Percentiles rank a stretch among this genome's conserved stretches.
These are phyloP conservation scores for Willisornis vidua DNA, from an alignment of 2,113 vertebrate genomes.

Conservation along the genomic window DNA sequence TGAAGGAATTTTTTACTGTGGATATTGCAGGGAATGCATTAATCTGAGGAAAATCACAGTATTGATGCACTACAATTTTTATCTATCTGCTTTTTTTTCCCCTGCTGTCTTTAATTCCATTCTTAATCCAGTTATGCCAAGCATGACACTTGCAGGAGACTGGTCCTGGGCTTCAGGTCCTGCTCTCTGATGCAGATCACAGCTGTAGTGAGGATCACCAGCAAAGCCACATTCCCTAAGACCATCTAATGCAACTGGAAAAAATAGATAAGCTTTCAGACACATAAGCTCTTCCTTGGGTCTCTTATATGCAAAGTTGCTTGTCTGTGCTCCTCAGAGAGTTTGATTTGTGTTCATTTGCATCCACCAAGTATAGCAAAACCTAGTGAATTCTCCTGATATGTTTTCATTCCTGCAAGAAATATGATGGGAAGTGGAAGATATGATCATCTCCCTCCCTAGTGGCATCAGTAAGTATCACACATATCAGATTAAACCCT, in stretches of 20 bases:
- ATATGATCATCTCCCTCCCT: constrained; percentile 28
- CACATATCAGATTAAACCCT: constrained; percentile 61
- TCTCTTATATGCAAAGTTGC: neutral
- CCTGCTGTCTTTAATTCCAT: neutral
- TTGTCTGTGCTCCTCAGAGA: constrained; percentile 6
- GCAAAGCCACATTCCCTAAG: neutral
- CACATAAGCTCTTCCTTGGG: neutral
- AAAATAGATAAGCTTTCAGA: neutral
- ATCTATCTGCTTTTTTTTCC: neutral
- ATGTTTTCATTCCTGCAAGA: constrained; percentile 13
- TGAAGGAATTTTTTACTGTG: neutral
- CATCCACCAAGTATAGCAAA: neutral
- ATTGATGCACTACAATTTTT: neutral
- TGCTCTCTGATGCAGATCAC: neutral
- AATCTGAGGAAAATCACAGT: neutral
- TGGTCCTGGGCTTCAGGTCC: neutral
- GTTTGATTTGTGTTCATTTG: constrained; percentile 31
- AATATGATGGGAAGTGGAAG: constrained; percentile 20
- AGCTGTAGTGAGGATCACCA: neutral
- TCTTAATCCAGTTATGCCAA: neutral
- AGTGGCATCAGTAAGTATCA: constrained; percentile 62
- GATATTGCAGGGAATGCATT: neutral
- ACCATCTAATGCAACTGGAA: neutral
- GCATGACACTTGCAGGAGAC: neutral
- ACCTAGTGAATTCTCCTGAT: neutral